Evolutionary conservation across 2,797 vertebrate genomes (phyloP), one percentile per base, ranked within the genome.

Genomic region (Heliangelus exortis): DNA sequence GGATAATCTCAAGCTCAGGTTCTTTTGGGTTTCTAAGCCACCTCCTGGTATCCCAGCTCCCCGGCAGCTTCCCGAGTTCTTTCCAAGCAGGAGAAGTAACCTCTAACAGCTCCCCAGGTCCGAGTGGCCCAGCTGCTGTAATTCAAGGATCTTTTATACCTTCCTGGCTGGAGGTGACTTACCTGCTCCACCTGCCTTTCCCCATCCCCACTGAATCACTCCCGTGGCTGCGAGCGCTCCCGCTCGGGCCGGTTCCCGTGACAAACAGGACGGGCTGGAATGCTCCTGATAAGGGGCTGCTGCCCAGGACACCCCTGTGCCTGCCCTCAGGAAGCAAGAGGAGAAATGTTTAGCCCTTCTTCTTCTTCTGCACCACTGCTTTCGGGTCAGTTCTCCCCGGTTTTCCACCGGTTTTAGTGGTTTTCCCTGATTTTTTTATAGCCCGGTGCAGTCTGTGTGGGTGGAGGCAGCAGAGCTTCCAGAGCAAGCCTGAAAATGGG

Each of bases 161-260:
- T 90, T 91, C 96, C 92, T 81, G 90, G 55, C 77, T 50, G 4
- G 83, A 92, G 95, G 95, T 96, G 96, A 91, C 61, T 84, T 88
- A 89, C 93, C 87, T 95, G 96, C 87, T 84, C 91, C 94, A 93
- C 96, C 96, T 89, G 96, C 78, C 94, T 73, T 26, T 72, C 87
- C 86, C 91, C 80, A 68, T 62, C 65, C 17, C 15, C 66, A 6
- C 63, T 92, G 89, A 71, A 71, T 94, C 95, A 92, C 18, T 53
- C 43, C 62, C 29, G 68, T 47, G 67, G 91, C 84, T 83, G 59
- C 45, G 5, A 50, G 39, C 6, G 31, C 51, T 90, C 65, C 92
- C 72, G 82, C 86, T 88, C 80, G 7, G 31, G 73, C 90, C 36
- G 71, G 95, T 92, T 91, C 9, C 73, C 17, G 4, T 71, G 96